Conservation (phyloP, 2,797 vertebrate genomes). For the Acanthopagrus latus region DNA sequence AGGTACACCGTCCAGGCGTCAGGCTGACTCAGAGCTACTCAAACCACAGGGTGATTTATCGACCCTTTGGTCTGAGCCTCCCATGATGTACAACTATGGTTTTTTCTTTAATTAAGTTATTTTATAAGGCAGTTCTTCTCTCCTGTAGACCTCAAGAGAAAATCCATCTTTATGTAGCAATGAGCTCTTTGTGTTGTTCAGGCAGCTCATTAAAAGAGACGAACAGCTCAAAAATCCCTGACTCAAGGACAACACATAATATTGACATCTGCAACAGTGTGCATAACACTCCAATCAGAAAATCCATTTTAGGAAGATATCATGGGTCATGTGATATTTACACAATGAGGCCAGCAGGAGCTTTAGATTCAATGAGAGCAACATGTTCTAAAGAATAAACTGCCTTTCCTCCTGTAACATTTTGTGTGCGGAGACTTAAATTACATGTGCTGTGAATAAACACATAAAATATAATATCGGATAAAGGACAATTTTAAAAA, state of each 20-base stretch:
- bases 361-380: conserved; percentile 51
- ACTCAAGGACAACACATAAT: conserved; percentile 41
- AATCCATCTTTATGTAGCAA: background rate
- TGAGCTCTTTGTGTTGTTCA: conserved; percentile 33
- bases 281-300: conserved; percentile 48
- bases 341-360: conserved; percentile 43
- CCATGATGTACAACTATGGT: conserved; percentile 19
- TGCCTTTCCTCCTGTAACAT: background rate
- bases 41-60: conserved; percentile 37
- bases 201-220: conserved; percentile 13
- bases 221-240: conserved; percentile 30
- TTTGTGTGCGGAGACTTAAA: conserved; percentile 9
- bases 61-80: conserved; percentile 33
- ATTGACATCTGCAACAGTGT: conserved; percentile 57
- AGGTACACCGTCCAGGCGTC: no score
- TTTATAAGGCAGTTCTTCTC: conserved; percentile 7
- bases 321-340: conserved; percentile 64
- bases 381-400: conserved; percentile 28
- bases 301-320: conserved; percentile 59
- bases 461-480: background rate
- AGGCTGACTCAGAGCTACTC: conserved; percentile 20
- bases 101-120: conserved; percentile 30
- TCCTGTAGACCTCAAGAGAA: background rate
- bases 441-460: conserved; percentile 1
- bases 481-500: background rate